Base-by-base conservation (phyloP, 2,113 vertebrate species). In the Phyllostomus hastatus region DNA sequence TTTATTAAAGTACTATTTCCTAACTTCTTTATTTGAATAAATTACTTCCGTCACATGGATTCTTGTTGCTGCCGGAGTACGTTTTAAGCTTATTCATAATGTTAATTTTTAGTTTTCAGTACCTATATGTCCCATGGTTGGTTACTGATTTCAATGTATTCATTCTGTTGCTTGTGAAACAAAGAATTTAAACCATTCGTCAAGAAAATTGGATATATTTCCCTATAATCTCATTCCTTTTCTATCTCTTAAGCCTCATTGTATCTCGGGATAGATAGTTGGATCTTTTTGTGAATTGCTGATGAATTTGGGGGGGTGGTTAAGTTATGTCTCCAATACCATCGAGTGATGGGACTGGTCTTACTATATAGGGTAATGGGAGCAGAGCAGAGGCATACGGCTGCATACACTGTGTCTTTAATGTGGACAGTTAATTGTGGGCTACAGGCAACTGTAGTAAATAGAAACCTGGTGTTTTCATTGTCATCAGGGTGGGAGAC, bases 51-150 rank as follows among this genome's bases (percentile, higher is more conserved):
- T 66, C 59, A 4, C 6, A 19, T 82, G 31, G 26, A 50, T 50
- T 87, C 61, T 76, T 11, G 14, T 78, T 78, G 22, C n/a, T 59
- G 0, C 7, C 52, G 24, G 50, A 41, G 73, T 57, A 4, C 1
- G 38, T 67, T 24, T 85, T 64, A 76, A 50, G 9, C 3, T 57
- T 76, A 43, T 46, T 66, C 10, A 14, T 33, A 28, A 50, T 17
- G n/a, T 26, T 73, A 48, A 35, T n/a, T 90, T 94, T 92, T 75
- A 83, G 20, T 83, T 81, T 91, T 69, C 69, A 94, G 38, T 79
- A 11, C 0, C 8, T 59, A 0, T 67, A 8, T 64, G 17, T 52
- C 20, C 20, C 7, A 0, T 50, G 4, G 5, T 35, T 79, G 35
- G 10, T 33, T 46, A 88, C 28, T 61, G 46, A 87, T 70, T 82